Evolutionary conservation across 1,140 invertebrate genomes (phyloP).

Genomic region (Spodoptera litura): DNA sequence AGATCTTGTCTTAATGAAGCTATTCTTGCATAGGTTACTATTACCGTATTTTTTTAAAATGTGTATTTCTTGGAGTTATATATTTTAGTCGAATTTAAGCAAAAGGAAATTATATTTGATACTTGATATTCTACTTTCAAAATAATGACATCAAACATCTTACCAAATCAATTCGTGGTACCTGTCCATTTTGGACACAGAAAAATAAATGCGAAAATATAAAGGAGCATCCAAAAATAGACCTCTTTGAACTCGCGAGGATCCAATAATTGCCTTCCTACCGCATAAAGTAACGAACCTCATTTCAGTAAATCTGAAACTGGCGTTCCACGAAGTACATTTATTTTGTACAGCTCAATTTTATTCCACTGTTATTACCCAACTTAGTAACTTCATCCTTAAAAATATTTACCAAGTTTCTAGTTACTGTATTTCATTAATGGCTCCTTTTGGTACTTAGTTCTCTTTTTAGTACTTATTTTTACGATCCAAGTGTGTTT

Average conservation of each 20-base stretch:
- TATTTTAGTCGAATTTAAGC: no score
- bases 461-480: conserved; percentile 5
- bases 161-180: no score
- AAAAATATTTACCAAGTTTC: conserved; percentile 33
- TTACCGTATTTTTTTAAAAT: no score
- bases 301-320: conserved; percentile 13
- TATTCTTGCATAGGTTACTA: no score
- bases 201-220: neutral
- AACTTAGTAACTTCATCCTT: conserved; percentile 30
- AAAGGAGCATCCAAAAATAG: conserved; percentile 7
- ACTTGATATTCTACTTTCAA: no score
- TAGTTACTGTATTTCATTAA: conserved; percentile 24
- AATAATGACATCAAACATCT: no score
- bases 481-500: neutral
- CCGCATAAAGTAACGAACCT: neutral
- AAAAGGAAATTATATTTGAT: no score
- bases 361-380: conserved; percentile 19
- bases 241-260: conserved; percentile 5
- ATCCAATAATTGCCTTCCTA: conserved; percentile 21
- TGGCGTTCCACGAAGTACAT: conserved; percentile 1
- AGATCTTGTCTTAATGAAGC: no score
- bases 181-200: no score
- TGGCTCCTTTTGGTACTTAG: neutral
- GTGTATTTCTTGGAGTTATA: no score
- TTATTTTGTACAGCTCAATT: conserved; percentile 11